Conservation (phyloP, 2,113 vertebrate species). For the Tachycineta bicolor region DNA sequence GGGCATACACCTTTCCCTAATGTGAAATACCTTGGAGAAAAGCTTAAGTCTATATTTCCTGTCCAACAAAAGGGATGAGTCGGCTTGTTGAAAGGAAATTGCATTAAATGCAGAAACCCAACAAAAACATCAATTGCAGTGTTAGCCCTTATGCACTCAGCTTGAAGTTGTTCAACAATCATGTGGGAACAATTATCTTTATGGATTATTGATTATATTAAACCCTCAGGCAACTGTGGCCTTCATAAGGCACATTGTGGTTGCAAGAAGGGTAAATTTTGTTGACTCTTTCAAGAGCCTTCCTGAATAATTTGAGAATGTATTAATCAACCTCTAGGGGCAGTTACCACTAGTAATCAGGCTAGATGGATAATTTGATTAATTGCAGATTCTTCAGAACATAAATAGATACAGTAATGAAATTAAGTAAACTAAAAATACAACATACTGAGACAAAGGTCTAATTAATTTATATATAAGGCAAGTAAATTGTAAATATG, state of each 20-base stretch:
- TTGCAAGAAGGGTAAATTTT: conserved; percentile 52
- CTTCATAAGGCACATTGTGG: conserved; percentile 36
- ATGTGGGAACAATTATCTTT: conserved; percentile 67
- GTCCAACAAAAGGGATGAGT: conserved; percentile 27
- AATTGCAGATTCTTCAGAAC: conserved; percentile 18
- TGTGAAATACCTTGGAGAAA: neutral
- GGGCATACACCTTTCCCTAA: neutral
- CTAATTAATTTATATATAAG: neutral
- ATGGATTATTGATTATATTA: conserved; percentile 63
- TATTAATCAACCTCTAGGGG: conserved; percentile 63
- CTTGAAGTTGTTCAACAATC: conserved; percentile 39
- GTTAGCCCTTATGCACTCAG: conserved; percentile 29
- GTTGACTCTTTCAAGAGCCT: conserved; percentile 40
- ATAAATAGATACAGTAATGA: conserved; percentile 24
- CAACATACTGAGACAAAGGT: neutral
- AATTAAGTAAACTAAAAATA: conserved; percentile 13
- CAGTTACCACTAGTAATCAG: conserved; percentile 42
- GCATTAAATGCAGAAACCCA: conserved; percentile 33
- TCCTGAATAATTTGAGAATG: conserved; percentile 61
- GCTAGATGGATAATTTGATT: conserved; percentile 55
- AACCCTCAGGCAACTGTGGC: conserved; percentile 10
- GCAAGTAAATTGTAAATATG: neutral
- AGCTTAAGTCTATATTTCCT: conserved; percentile 21
- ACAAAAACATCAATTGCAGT: conserved; percentile 21
- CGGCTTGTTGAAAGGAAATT: conserved; percentile 28